Conservation (phyloP, 1,140 invertebrate genomes). For the Leptonema lineaticorne region DNA sequence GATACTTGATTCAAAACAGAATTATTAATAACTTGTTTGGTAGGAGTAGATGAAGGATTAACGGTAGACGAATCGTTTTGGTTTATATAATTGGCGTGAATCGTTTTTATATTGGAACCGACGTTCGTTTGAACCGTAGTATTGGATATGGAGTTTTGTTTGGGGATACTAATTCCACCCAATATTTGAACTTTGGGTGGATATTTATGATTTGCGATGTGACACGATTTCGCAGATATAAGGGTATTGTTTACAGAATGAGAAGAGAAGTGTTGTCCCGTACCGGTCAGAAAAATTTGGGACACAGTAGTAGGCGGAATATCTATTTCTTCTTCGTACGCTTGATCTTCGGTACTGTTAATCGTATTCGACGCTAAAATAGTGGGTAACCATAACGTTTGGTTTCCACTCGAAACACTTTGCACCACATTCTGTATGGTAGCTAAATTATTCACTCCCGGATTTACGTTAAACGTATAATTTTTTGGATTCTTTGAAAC, state of each 20-base stretch:
- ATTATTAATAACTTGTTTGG: neutral
- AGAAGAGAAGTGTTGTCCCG: constrained; percentile 26
- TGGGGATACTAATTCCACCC: constrained; percentile 32
- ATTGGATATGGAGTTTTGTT: constrained; percentile 17
- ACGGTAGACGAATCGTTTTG: constrained; percentile 14
- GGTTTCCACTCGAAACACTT: constrained; percentile 49
- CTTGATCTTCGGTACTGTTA: constrained; percentile 45
- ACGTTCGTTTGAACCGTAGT: neutral
- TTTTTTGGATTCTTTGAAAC: constrained; percentile 54
- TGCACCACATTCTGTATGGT: constrained; percentile 54
- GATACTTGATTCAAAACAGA: neutral
- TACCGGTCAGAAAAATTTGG: constrained; percentile 47
- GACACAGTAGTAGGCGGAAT: constrained; percentile 49
- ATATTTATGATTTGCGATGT: constrained; percentile 18
- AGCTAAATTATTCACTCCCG: constrained; percentile 51
- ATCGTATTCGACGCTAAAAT: constrained; percentile 44
- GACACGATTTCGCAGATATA: neutral
- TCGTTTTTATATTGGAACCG: constrained; percentile 13
- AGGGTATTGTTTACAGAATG: constrained; percentile 9
- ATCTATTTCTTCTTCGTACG: constrained; percentile 49
- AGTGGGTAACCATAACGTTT: constrained; percentile 52
- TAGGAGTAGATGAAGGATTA: constrained; percentile 1
- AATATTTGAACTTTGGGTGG: constrained; percentile 36
- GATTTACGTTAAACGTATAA: constrained; percentile 53
- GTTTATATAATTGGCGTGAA: constrained; percentile 30